phyloP scores from a whole-genome alignment of 2,888 invertebrate species.

The Amitus sp. region DNA sequence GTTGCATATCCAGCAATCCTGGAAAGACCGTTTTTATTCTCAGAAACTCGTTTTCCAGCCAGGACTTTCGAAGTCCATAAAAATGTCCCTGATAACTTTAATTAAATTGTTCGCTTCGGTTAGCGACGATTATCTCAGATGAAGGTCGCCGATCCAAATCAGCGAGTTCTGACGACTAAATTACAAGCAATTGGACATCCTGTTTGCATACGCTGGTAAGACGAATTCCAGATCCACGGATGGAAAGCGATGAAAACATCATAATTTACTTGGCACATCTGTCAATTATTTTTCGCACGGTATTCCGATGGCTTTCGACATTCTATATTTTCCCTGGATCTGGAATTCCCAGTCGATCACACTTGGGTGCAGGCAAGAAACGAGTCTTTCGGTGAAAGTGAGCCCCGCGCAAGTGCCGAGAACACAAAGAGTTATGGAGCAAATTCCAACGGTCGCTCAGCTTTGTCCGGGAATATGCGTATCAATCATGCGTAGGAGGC shows the following conservation, averaged over 20 bases:
- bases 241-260: constrained; percentile 49
- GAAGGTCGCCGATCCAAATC: constrained; percentile 39
- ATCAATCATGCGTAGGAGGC: constrained; percentile 51
- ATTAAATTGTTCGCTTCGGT: constrained; percentile 10
- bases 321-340: neutral
- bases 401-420: constrained; percentile 4
- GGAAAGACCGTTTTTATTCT: neutral
- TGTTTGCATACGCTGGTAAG: constrained; percentile 43
- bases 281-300: constrained; percentile 10
- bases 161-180: constrained; percentile 33
- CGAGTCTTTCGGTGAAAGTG: constrained; percentile 10
- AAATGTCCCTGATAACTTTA: neutral
- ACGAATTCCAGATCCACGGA: constrained; percentile 51
- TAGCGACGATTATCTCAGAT: constrained; percentile 28
- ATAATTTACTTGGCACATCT: constrained; percentile 20
- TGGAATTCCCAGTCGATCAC: neutral
- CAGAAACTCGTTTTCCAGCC: neutral
- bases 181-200: constrained; percentile 41
- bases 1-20: no score
- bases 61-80: neutral
- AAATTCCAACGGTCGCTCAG: neutral
- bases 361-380: no score
- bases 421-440: neutral
- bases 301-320: constrained; percentile 7
- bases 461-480: constrained; percentile 44